Conservation (phyloP, 1,140 invertebrate genomes). For the Anoplolepis gracilipes region DNA sequence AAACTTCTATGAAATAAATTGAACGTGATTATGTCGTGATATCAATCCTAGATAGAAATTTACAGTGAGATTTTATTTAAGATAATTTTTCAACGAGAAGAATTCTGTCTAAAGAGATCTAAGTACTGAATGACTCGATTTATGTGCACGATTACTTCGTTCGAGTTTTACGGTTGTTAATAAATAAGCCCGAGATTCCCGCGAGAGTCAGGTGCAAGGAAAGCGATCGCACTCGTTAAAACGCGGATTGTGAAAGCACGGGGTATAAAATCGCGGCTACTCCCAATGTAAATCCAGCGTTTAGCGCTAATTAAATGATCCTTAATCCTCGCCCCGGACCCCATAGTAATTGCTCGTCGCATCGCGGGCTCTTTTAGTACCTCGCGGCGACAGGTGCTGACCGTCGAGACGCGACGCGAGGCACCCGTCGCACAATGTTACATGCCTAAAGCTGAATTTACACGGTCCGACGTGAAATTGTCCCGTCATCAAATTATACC, state of each 20-base stretch:
- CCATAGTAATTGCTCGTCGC: constrained; percentile 14
- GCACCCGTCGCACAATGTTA: background rate
- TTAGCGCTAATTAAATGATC: constrained; percentile 63
- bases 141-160: background rate
- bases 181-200: background rate
- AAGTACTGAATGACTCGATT: background rate
- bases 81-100: background rate
- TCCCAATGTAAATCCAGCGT: constrained; percentile 54
- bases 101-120: too few species aligned
- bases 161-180: too few species aligned
- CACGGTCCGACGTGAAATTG: background rate
- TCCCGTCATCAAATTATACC: background rate
- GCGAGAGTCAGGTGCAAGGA: constrained; percentile 29
- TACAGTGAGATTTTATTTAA: background rate
- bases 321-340: constrained; percentile 28
- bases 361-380: constrained; percentile 16
- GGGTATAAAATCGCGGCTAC: constrained; percentile 32
- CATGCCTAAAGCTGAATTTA: constrained; percentile 17
- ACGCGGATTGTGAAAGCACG: background rate
- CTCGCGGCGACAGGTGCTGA: background rate
- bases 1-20: background rate
- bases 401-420: background rate
- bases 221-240: constrained; percentile 43
- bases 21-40: background rate
- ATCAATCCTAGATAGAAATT: background rate